Evolutionary conservation across 2,797 vertebrate species (phyloP).

Genomic region (Erpetoichthys calabaricus): DNA sequence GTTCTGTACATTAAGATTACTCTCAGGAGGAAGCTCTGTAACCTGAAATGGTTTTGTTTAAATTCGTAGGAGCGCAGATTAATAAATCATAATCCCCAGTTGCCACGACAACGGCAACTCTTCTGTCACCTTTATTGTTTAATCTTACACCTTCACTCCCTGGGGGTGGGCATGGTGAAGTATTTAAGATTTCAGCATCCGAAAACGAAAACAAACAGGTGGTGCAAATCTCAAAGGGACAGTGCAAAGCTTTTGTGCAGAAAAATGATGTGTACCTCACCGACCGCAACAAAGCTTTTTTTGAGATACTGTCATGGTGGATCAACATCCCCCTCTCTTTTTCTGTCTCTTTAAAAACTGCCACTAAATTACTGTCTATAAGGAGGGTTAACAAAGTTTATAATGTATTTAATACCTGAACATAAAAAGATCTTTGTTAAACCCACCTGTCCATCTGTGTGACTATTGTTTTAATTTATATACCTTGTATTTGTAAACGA

Average conservation of each 20-base stretch:
- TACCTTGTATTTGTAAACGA: no score
- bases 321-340: conserved; percentile 3
- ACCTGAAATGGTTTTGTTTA: conserved; percentile 39
- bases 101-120: conserved; percentile 55
- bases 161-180: conserved; percentile 29
- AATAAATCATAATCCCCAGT: conserved; percentile 75
- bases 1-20: conserved; percentile 43
- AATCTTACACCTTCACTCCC: conserved; percentile 37
- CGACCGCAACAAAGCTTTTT: conserved; percentile 46
- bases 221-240: conserved; percentile 48
- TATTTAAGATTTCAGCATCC: conserved; percentile 38
- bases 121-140: conserved; percentile 61
- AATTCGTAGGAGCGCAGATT: conserved; percentile 54
- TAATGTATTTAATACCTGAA: no score
- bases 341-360: conserved; percentile 25
- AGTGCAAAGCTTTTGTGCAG: conserved; percentile 23
- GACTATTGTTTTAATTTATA: no score
- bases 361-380: conserved; percentile 15
- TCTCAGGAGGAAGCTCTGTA: conserved; percentile 41
- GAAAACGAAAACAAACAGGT: conserved; percentile 57
- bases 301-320: conserved; percentile 34
- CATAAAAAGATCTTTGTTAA: no score
- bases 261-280: conserved; percentile 30
- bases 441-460: no score
- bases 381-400: no score